Conservation (phyloP, 2,113 vertebrate genomes). For the Lucifuga dentata region DNA sequence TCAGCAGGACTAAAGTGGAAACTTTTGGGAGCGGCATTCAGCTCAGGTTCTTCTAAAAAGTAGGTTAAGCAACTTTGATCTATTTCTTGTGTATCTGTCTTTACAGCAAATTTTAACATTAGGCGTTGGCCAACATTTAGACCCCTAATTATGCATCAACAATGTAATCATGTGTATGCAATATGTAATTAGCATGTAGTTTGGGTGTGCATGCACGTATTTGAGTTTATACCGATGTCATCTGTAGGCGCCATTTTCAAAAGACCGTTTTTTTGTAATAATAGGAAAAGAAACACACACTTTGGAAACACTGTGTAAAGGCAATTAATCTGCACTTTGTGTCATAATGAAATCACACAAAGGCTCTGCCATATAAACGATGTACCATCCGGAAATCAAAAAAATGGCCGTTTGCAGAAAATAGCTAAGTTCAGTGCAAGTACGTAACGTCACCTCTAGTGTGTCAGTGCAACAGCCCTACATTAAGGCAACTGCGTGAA, state of each 20-base stretch:
- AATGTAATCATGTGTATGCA: neutral
- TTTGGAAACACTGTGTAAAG: neutral
- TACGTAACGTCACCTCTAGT: conserved; percentile 60
- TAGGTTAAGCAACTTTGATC: neutral
- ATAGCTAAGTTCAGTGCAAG: conserved; percentile 43
- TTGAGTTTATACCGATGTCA: neutral
- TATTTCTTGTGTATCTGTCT: neutral
- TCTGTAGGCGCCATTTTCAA: neutral
- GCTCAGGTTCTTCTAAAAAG: neutral
- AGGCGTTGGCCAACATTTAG: neutral
- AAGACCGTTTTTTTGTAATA: neutral
- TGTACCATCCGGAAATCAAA: conserved; percentile 22
- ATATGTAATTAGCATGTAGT: neutral
- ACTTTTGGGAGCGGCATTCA: conserved; percentile 1
- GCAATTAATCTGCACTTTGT: conserved; percentile 16
- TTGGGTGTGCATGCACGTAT: neutral
- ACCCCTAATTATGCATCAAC: conserved; percentile 8
- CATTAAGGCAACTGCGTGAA: conserved; percentile 66
- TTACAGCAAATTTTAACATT: neutral
- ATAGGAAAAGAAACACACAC: neutral
- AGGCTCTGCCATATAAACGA: conserved; percentile 20
- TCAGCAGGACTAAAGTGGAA: conserved; percentile 44
- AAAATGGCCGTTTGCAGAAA: conserved; percentile 47
- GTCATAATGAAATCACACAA: conserved; percentile 26
- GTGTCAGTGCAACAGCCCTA: conserved; percentile 69